phyloP scores from a whole-genome alignment of 37 sponge, comb jelly and placozoan species.

The Beroe ovata region DNA sequence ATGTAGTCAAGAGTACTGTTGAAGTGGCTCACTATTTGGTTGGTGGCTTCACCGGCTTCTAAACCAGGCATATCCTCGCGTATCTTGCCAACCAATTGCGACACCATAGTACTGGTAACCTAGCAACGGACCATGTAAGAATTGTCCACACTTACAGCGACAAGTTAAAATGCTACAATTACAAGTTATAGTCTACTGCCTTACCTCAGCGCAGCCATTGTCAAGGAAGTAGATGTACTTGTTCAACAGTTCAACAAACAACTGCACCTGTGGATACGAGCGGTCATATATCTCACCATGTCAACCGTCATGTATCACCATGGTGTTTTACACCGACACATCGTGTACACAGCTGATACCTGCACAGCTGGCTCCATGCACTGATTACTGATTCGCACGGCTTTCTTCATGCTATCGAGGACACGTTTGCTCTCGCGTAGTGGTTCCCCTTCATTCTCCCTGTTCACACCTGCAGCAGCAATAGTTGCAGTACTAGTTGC shows the following conservation, averaged over 20 bases:
- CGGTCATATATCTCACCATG: no score
- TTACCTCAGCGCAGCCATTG: constrained; percentile 85
- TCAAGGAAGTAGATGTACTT: constrained; percentile 85
- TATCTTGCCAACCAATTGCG: constrained; percentile 88
- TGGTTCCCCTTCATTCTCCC: constrained; percentile 14
- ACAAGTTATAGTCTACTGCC: no score
- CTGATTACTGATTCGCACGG: constrained; percentile 88
- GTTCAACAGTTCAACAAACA: constrained; percentile 91
- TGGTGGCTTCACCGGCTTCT: constrained; percentile 75
- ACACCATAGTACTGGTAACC: constrained; percentile 73
- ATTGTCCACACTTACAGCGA: no score
- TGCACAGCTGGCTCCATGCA: constrained; percentile 91
- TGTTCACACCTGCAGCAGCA: constrained; percentile 36
- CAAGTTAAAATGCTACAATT: no score
- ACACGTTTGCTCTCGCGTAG: constrained; percentile 81
- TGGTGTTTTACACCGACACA: no score
- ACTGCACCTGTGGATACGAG: constrained; percentile 75
- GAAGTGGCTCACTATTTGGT: constrained; percentile 83
- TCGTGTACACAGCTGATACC: no score
- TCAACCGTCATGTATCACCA: no score
- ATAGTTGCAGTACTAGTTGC: no score
- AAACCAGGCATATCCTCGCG: constrained; percentile 74
- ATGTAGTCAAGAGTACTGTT: constrained; percentile 82
- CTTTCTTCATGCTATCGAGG: constrained; percentile 92
- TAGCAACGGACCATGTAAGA: no score